These are phyloP conservation scores for Catostylus mosaicus DNA, from an alignment of 30 jellyfish, hydroid and myxozoan species.

Conservation along the genomic window DNA sequence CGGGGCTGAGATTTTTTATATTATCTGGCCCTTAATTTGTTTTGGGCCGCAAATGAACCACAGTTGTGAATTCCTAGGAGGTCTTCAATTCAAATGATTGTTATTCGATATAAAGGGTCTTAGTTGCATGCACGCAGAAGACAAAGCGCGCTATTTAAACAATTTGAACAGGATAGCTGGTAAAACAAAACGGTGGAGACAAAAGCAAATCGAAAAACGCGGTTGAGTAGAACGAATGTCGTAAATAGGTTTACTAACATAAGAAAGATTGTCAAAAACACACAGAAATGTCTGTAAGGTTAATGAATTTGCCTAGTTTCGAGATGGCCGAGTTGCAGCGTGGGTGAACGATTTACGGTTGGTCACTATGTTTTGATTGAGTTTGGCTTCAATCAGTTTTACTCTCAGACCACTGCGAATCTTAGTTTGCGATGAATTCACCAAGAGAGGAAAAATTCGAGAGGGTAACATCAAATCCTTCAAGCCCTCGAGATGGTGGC, in stretches of 20 bases:
- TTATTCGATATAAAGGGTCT: conserved; percentile 34
- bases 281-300: too few species aligned
- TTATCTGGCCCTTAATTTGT: too few species aligned
- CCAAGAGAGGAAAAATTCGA: neutral
- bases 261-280: neutral
- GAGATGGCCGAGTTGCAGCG: too few species aligned
- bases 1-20: too few species aligned
- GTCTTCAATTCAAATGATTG: neutral
- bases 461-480: conserved; percentile 10
- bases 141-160: conserved; percentile 75
- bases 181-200: conserved; percentile 52
- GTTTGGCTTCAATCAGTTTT: neutral
- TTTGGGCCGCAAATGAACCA: too few species aligned
- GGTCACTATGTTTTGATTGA: neutral
- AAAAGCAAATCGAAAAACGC: neutral
- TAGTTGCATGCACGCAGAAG: conserved; percentile 22
- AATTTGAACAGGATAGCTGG: conserved; percentile 56
- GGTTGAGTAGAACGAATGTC: conserved; percentile 9
- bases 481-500: neutral
- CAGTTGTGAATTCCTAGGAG: conserved; percentile 11
- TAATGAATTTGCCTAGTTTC: too few species aligned
- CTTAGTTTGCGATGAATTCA: conserved; percentile 8
- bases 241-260: neutral
- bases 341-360: neutral
- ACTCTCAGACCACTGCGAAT: neutral